A percentile compares a stretch with the other conserved stretches of the same genome.
These are phyloP conservation scores for Enteromius radiatus DNA, from an alignment of 2,797 vertebrate species.

Conservation along the genomic window DNA sequence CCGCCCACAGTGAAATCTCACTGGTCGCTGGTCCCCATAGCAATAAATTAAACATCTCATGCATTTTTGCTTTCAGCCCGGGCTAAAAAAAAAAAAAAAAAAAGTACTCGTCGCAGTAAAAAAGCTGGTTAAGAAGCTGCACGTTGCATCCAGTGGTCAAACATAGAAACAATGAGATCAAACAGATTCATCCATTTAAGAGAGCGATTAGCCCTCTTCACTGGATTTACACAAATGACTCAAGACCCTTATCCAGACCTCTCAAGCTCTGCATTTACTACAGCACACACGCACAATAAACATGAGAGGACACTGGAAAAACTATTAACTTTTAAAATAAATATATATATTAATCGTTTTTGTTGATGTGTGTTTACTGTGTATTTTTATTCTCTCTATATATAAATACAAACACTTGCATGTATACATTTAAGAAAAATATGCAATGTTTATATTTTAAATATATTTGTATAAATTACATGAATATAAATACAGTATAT, in stretches of 20 bases:
- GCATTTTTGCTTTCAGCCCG: neutral
- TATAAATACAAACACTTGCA: too few relatives aligned
- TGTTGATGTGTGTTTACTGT: too few relatives aligned
- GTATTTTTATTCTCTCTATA: too few relatives aligned
- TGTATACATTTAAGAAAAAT: too few relatives aligned
- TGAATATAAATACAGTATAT: too few relatives aligned
- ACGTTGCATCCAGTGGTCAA: neutral
- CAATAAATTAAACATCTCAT: neutral
- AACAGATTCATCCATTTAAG: neutral
- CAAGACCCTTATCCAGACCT: conserved; percentile 44
- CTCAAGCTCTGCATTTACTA: neutral
- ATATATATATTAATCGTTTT: too few relatives aligned
- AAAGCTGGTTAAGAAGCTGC: neutral
- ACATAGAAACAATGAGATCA: neutral
- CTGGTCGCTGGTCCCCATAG: neutral
- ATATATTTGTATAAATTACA: too few relatives aligned
- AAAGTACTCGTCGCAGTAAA: neutral
- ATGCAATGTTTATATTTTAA: too few relatives aligned
- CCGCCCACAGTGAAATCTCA: neutral
- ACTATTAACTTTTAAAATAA: neutral
- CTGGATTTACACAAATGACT: conserved; percentile 57
- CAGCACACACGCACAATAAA: neutral
- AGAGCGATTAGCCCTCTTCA: conserved; percentile 33
- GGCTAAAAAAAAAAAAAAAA: neutral
- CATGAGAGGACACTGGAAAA: neutral